Percentiles rank a stretch among this genome's conserved stretches.
phyloP scores from a whole-genome alignment of 2,797 vertebrate species.

The Sebastes paucispinis region DNA sequence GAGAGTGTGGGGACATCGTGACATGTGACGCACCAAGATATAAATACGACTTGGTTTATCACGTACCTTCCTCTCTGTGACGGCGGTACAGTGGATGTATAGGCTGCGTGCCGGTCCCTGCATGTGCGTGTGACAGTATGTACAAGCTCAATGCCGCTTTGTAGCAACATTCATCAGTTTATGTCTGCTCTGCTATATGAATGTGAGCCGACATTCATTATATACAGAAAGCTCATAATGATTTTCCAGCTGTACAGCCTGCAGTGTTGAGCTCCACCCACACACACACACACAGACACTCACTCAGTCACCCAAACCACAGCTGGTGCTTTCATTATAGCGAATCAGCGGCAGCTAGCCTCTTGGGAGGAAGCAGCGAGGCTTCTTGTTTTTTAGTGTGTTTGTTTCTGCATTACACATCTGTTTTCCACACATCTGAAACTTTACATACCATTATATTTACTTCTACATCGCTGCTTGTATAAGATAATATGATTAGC shows the following conservation, averaged over 20 bases:
- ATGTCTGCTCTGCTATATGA: constrained; percentile 7
- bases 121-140: background rate
- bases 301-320: constrained; percentile 1
- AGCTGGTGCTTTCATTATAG: constrained; percentile 55
- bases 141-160: background rate
- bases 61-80: constrained; percentile 32
- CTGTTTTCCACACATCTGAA: background rate
- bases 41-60: constrained; percentile 57
- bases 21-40: constrained; percentile 46
- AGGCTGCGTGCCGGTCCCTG: background rate
- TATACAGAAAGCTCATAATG: constrained; percentile 47
- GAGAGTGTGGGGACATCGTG: constrained; percentile 39
- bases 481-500: background rate
- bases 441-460: background rate
- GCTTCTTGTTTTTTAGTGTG: constrained; percentile 4
- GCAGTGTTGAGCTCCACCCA: constrained; percentile 31
- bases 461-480: background rate
- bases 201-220: constrained; percentile 38
- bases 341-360: constrained; percentile 29
- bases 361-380: constrained; percentile 20
- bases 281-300: background rate
- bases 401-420: background rate
- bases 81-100: background rate
- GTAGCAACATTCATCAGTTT: background rate
- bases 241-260: constrained; percentile 59